A percentile compares a stretch with the other conserved stretches of the same genome.
Conservation (phyloP, 2,113 vertebrate genomes). For the Upupa epops region DNA sequence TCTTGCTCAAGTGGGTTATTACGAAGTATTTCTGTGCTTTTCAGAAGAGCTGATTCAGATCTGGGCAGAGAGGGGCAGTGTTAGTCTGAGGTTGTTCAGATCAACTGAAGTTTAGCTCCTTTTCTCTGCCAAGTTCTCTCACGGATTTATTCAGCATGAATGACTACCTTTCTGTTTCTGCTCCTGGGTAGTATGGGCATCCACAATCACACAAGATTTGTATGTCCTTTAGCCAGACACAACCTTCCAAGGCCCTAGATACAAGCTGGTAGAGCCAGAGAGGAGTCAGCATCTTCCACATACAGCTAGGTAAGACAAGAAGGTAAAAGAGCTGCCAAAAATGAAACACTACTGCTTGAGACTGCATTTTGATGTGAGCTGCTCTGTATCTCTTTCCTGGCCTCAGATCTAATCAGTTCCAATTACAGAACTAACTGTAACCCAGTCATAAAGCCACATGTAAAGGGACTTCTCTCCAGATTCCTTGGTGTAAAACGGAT, state of each 20-base stretch:
- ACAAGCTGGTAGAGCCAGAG: background rate
- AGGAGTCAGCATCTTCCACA: background rate
- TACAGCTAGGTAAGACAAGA: background rate
- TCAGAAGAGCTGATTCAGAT: background rate
- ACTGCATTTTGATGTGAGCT: background rate
- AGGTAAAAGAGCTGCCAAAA: background rate
- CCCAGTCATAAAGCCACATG: background rate
- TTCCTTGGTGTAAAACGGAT: background rate
- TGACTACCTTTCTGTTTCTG: background rate
- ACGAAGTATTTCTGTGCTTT: background rate
- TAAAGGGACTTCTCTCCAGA: background rate
- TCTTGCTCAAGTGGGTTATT: background rate
- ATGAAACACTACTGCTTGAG: constrained; percentile 14
- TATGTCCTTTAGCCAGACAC: background rate
- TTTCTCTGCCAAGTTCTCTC: background rate
- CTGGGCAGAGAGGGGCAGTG: rapidly evolving
- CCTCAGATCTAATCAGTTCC: background rate
- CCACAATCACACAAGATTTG: background rate
- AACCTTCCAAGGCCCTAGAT: background rate
- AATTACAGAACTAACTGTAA: constrained; percentile 4
- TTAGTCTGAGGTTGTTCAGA: background rate
- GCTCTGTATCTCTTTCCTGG: background rate
- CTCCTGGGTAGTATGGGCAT: background rate
- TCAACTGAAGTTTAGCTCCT: background rate
- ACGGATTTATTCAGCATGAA: background rate